These are phyloP conservation scores for Cyprinella venusta DNA, from an alignment of 2,797 vertebrate species.

Conservation along the genomic window DNA sequence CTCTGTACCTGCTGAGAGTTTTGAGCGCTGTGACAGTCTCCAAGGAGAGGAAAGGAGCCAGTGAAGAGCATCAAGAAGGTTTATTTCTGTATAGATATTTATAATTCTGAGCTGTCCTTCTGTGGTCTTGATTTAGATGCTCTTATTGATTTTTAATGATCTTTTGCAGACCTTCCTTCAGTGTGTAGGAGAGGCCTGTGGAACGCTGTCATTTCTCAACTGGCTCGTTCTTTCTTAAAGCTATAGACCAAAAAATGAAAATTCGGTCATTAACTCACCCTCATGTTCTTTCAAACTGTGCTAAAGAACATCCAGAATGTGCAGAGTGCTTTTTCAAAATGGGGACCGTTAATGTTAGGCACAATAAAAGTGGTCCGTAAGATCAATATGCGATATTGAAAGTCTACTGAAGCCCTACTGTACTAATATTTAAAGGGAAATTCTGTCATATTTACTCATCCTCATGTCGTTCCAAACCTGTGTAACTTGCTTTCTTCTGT, in stretches of 20 bases:
- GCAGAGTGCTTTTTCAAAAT: background rate
- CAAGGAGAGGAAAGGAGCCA: background rate
- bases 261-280: background rate
- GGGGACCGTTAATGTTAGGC: background rate
- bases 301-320: background rate
- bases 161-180: background rate
- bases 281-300: background rate
- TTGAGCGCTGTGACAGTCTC: background rate
- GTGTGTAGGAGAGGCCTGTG: background rate
- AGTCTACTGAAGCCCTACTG: no score
- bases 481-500: background rate
- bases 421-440: background rate
- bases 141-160: conserved; percentile 25
- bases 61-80: conserved; percentile 10
- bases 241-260: background rate
- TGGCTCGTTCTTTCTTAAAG: background rate
- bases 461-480: background rate
- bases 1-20: background rate
- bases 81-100: conserved; percentile 31
- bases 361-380: no score
- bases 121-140: conserved; percentile 15
- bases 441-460: background rate
- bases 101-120: conserved; percentile 26
- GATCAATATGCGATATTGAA: no score
- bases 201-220: conserved; percentile 6